Percentiles rank a stretch among this genome's conserved stretches.
Evolutionary conservation across 2,888 invertebrate genomes (phyloP).

Genomic region (Argyra leucocephala): DNA sequence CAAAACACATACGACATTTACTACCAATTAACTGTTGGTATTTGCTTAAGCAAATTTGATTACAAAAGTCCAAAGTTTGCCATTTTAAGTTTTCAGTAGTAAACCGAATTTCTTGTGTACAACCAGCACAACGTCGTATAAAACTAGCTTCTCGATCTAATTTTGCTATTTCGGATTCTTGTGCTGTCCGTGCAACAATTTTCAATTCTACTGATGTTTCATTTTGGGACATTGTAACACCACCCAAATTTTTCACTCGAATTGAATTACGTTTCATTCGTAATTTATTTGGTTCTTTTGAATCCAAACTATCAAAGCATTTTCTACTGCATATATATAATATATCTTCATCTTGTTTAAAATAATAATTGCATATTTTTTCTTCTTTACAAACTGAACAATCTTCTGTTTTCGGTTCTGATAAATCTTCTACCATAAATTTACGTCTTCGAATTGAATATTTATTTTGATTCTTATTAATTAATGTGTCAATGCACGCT

Average conservation of each 20-base stretch:
- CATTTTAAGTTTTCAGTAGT: constrained; percentile 65
- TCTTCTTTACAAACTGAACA: constrained; percentile 48
- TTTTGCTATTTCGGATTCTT: constrained; percentile 50
- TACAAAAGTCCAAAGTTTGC: constrained; percentile 92
- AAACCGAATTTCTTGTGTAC: constrained; percentile 43
- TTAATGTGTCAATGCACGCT: constrained; percentile 47
- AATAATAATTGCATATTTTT: constrained; percentile 40
- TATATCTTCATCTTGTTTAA: constrained; percentile 42
- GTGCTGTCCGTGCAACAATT: constrained; percentile 51
- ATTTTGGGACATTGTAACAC: background rate
- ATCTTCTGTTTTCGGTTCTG: constrained; percentile 27
- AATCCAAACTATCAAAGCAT: constrained; percentile 45
- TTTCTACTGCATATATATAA: constrained; percentile 45
- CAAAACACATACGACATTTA: constrained; percentile 72
- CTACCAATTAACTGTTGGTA: constrained; percentile 68
- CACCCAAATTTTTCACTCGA: constrained; percentile 12
- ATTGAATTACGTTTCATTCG: constrained; percentile 15
- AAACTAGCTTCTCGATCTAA: constrained; percentile 52
- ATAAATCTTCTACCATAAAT: constrained; percentile 45
- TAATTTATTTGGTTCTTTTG: constrained; percentile 29
- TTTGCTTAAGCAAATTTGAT: constrained; percentile 72
- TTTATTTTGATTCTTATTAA: constrained; percentile 49
- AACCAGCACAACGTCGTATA: constrained; percentile 50
- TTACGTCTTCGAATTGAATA: constrained; percentile 49
- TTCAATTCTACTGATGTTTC: constrained; percentile 35